Evolutionary conservation across 1,140 invertebrate species (phyloP).

Genomic region (Bombyx mandarina): DNA sequence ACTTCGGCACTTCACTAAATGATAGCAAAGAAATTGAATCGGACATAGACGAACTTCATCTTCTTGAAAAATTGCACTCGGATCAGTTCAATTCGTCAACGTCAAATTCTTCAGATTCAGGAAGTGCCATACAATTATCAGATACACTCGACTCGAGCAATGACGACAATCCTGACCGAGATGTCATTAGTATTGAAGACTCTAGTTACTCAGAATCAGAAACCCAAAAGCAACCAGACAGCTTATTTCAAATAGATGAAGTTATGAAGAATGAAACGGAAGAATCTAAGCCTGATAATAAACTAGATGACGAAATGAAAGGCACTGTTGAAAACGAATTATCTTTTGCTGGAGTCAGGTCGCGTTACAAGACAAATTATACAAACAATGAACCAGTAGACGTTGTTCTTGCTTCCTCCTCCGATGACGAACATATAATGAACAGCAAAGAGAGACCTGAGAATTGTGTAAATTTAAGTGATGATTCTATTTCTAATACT

Average conservation of each 20-base stretch:
- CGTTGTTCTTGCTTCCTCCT: slow-evolving; percentile 38
- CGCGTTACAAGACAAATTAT: slow-evolving; percentile 8
- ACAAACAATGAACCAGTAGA: slow-evolving; percentile 27
- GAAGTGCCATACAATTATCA: slow-evolving; percentile 42
- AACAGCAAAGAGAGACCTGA: slow-evolving; percentile 7
- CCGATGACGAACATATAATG: slow-evolving; percentile 21
- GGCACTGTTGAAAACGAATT: slow-evolving; percentile 3
- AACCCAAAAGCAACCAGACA: too few species aligned
- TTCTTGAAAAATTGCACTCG: slow-evolving; percentile 50
- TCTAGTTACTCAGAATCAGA: slow-evolving; percentile 46
- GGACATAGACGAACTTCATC: slow-evolving; percentile 50
- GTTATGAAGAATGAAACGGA: too few species aligned
- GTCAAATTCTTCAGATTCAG: slow-evolving; percentile 36
- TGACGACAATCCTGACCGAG: slow-evolving; percentile 25
- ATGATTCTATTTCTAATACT: slow-evolving; percentile 26
- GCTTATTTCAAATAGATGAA: too few species aligned
- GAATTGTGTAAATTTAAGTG: slow-evolving; percentile 22
- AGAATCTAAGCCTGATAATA: not conserved
- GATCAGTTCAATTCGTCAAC: slow-evolving; percentile 32
- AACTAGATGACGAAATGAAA: not conserved
- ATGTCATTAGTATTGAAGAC: slow-evolving; percentile 59
- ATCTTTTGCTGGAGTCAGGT: not conserved
- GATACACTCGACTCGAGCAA: slow-evolving; percentile 36
- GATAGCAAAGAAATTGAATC: slow-evolving; percentile 33
- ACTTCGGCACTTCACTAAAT: slow-evolving; percentile 8